Percentiles rank a stretch among this genome's conserved stretches.
Conservation (phyloP, 2,888 invertebrate species). For the Hypsopygia costalis region DNA sequence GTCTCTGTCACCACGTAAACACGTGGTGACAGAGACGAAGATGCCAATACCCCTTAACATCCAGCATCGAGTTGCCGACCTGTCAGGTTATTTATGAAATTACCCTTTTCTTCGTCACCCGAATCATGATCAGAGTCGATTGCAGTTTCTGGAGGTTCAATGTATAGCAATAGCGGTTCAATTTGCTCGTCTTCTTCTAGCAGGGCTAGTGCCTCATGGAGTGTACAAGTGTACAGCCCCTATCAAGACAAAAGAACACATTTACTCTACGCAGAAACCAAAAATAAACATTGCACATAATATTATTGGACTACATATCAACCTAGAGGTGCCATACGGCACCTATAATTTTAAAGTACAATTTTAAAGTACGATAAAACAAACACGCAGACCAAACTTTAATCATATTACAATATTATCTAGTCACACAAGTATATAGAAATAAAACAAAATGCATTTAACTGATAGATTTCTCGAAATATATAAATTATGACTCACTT, state of each 20-base stretch:
- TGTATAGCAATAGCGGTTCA: background rate
- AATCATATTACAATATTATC: background rate
- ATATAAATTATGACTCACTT: too few species aligned
- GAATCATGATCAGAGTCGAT: background rate
- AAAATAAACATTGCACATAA: background rate
- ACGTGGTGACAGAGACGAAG: too few species aligned
- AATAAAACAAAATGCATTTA: background rate
- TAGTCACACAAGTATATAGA: background rate
- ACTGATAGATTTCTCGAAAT: background rate
- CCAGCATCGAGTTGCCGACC: too few species aligned
- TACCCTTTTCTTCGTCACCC: background rate
- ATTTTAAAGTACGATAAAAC: background rate
- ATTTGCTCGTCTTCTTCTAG: background rate
- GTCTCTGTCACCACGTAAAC: too few species aligned
- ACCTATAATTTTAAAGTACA: too few species aligned
- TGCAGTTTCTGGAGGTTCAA: background rate
- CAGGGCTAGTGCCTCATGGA: background rate
- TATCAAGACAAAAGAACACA: background rate
- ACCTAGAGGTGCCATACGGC: slow-evolving; percentile 1
- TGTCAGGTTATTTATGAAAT: too few species aligned
- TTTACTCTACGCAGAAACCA: background rate
- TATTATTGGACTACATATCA: background rate
- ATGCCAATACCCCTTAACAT: too few species aligned
- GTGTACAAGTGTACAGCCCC: background rate
- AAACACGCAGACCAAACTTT: background rate